Evolutionary conservation across 2,113 vertebrate genomes (phyloP).

Genomic region (Motacilla tschutschensis): DNA sequence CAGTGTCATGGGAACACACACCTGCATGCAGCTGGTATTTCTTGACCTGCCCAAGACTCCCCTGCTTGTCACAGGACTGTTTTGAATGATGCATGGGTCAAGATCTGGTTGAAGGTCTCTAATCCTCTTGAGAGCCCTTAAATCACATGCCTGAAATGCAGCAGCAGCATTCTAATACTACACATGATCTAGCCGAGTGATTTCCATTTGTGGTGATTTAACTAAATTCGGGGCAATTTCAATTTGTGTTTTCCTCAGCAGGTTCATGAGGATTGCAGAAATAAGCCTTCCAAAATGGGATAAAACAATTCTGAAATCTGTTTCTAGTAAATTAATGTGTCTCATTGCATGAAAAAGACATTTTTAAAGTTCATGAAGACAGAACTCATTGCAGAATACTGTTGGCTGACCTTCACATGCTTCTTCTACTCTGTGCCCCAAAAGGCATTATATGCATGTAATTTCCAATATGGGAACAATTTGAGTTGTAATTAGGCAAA

Average conservation of each 20-base stretch:
- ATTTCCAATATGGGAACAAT: conserved; percentile 91
- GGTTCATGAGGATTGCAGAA: conserved; percentile 67
- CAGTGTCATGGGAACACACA: background rate
- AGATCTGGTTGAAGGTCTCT: background rate
- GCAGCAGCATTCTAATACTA: background rate
- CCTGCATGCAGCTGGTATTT: background rate
- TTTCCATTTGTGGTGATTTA: background rate
- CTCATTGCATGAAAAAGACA: conserved; percentile 72
- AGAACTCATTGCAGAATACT: conserved; percentile 65
- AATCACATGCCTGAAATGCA: background rate
- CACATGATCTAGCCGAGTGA: background rate
- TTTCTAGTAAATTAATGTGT: conserved; percentile 77
- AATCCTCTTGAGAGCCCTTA: background rate
- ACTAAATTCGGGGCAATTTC: conserved; percentile 18
- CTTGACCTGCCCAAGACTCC: background rate
- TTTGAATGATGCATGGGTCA: background rate
- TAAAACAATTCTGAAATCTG: conserved; percentile 77
- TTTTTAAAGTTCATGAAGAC: conserved; percentile 71
- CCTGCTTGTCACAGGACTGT: background rate
- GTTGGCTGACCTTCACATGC: conserved; percentile 80
- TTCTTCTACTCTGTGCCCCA: conserved; percentile 78
- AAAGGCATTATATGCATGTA: conserved; percentile 83
- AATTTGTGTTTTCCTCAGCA: conserved; percentile 58
- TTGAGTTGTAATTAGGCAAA: conserved; percentile 85
- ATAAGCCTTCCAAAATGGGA: conserved; percentile 74